phyloP scores from a whole-genome alignment of 2,888 invertebrate genomes.

The Dynastes grantii region DNA sequence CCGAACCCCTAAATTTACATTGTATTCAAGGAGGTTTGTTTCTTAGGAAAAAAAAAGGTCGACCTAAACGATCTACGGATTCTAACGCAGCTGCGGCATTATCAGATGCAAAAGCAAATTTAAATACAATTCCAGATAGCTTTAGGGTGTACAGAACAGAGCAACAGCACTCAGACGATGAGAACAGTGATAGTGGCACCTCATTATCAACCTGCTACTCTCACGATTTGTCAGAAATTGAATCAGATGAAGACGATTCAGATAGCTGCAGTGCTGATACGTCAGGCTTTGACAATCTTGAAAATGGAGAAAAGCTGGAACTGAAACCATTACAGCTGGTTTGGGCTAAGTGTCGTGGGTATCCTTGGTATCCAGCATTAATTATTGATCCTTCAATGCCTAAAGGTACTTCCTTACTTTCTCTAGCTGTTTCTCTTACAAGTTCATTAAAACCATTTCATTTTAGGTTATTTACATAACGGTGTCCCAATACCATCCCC shows the following conservation, averaged over 20 bases:
- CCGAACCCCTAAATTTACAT: neutral
- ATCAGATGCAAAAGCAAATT: constrained; percentile 52
- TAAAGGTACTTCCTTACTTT: constrained; percentile 72
- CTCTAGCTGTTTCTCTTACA: neutral
- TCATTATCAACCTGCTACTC: constrained; percentile 71
- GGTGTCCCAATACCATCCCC: constrained; percentile 96
- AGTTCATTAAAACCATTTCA: constrained; percentile 15
- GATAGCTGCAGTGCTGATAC: constrained; percentile 38
- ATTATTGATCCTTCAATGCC: constrained; percentile 97
- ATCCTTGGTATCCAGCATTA: constrained; percentile 98
- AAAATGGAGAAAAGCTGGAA: constrained; percentile 64
- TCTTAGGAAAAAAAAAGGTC: constrained; percentile 62
- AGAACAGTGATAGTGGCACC: constrained; percentile 68
- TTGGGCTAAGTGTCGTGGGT: constrained; percentile 97
- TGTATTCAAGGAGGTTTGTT: neutral
- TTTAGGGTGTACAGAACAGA: constrained; percentile 73
- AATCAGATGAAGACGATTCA: constrained; percentile 65
- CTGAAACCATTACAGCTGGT: constrained; percentile 92
- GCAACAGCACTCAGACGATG: constrained; percentile 66
- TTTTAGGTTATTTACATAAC: constrained; percentile 84
- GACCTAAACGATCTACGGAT: constrained; percentile 67
- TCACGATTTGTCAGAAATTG: constrained; percentile 68
- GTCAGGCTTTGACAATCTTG: constrained; percentile 41
- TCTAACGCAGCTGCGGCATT: constrained; percentile 53
- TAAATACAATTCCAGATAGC: constrained; percentile 70